These are phyloP conservation scores for Percina caprodes DNA, from an alignment of 2,113 vertebrate genomes.

Conservation along the genomic window DNA sequence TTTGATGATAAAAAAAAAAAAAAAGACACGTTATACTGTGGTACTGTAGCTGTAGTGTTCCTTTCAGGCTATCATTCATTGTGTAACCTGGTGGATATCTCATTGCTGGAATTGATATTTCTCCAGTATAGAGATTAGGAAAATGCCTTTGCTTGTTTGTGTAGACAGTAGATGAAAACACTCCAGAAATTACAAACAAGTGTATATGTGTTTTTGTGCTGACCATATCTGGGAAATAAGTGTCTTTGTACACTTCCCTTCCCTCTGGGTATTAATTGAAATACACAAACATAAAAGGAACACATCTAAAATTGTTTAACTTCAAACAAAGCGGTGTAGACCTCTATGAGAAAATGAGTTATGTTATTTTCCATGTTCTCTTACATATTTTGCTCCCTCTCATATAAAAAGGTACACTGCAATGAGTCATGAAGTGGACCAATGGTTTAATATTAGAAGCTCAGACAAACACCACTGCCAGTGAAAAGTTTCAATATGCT, in stretches of 20 bases:
- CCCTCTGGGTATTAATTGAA: slow-evolving; percentile 18
- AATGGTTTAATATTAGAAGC: slow-evolving; percentile 33
- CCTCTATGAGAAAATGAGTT: neutral
- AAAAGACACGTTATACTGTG: too few species aligned
- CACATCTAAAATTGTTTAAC: neutral
- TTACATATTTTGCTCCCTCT: slow-evolving; percentile 2
- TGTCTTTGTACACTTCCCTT: slow-evolving; percentile 7
- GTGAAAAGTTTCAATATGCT: slow-evolving; percentile 22
- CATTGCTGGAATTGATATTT: neutral
- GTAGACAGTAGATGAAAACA: slow-evolving; percentile 12
- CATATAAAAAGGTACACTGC: neutral
- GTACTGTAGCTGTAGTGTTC: neutral
- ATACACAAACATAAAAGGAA: slow-evolving; percentile 7
- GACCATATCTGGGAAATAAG: slow-evolving; percentile 2
- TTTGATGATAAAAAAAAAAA: neutral
- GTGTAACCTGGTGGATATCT: neutral
- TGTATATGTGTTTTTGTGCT: slow-evolving; percentile 14
- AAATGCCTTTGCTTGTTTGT: slow-evolving; percentile 17
- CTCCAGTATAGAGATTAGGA: neutral
- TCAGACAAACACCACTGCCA: slow-evolving; percentile 7
- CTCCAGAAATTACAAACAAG: neutral
- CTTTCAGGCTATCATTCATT: neutral
- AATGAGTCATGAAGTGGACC: slow-evolving; percentile 34
- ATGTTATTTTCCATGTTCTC: neutral
- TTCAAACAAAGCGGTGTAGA: slow-evolving; percentile 1